Evolutionary conservation across 35 echinoderm and acorn worm genomes (phyloP).

Genomic region (Lytechinus variegatus): DNA sequence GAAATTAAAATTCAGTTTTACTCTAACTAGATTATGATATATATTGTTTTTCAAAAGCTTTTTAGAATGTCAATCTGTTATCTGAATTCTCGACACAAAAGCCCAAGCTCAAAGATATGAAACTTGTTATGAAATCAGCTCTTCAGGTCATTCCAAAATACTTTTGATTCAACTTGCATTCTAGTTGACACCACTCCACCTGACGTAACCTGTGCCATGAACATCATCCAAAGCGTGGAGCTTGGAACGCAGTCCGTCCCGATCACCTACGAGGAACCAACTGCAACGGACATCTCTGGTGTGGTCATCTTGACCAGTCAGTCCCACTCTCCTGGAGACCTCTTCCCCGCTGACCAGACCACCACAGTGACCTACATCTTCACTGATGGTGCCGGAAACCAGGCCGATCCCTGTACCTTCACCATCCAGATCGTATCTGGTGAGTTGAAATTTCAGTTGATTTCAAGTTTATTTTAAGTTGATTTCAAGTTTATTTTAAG

Average conservation of each 20-base stretch:
- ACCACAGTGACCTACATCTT: constrained; percentile 38
- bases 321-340: not conserved
- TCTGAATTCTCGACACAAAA: too few species aligned
- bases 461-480: not conserved
- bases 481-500: too few species aligned
- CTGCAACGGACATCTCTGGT: constrained; percentile 53
- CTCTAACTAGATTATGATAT: too few species aligned
- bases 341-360: constrained; percentile 22
- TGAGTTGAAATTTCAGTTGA: not conserved
- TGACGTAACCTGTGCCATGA: not conserved
- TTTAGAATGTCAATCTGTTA: too few species aligned
- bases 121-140: too few species aligned
- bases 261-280: not conserved
- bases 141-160: too few species aligned
- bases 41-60: too few species aligned
- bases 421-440: constrained; percentile 53
- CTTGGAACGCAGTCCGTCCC: not conserved
- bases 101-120: too few species aligned
- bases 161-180: not conserved
- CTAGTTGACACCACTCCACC: constrained; percentile 67
- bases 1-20: too few species aligned
- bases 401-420: constrained; percentile 54
- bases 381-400: constrained; percentile 20
- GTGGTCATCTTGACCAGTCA: not conserved
- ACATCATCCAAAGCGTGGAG: constrained; percentile 32